Evolutionary conservation across 2,797 vertebrate genomes (phyloP), one percentile per base, ranked within the genome.

Genomic region (Kryptopterus vitreolus): DNA sequence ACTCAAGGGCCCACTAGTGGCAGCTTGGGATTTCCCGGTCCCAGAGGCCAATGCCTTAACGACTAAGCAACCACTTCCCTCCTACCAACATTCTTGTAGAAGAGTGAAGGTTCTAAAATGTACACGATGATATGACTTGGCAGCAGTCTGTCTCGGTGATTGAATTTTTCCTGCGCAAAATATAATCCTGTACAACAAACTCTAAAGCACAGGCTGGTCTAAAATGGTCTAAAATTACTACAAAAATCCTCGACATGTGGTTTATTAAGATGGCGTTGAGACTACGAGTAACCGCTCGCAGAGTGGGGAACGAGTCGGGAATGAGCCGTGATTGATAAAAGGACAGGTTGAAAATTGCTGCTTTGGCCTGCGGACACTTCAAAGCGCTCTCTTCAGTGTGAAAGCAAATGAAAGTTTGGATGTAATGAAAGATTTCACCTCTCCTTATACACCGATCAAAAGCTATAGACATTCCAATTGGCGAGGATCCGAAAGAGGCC

Each of bases 401-500:
- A 10, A 26, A 80, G 46, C 58, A 73, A 63, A 78, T 20, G n/a
- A 62, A 70, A 63, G 35, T 20, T 43, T 59, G 66, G 70, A 71
- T 20, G 63, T 33, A 22, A 35, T 48, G 46, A 57, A 33, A 59
- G 76, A 63, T 83, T 71, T 74, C 69, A 53, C 24, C 24, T 5
- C 33, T 71, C 52, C 55, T 82, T 48, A 53, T 24, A 7, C 15
- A 26, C 31, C 22, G 15, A 33, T 82, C 31, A 74, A 77, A 78
- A 70, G 50, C n/a, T 35, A 18, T 59, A 74, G 63, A 78, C 65
- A 72, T 81, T 81, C 66, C 57, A 82, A 48, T 69, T 84, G n/a
- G 71, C 77, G 20, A 8, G 50, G 50, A 73, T 24, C 72, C 20
- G 59, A 81, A 82, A 48, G 65, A 35, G 57, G 38, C 52, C 29